A percentile compares a stretch with the other conserved stretches of the same genome.
Conservation (phyloP, 37 sponge, comb jelly and placozoan genomes). For the Ephydatia muelleri region DNA sequence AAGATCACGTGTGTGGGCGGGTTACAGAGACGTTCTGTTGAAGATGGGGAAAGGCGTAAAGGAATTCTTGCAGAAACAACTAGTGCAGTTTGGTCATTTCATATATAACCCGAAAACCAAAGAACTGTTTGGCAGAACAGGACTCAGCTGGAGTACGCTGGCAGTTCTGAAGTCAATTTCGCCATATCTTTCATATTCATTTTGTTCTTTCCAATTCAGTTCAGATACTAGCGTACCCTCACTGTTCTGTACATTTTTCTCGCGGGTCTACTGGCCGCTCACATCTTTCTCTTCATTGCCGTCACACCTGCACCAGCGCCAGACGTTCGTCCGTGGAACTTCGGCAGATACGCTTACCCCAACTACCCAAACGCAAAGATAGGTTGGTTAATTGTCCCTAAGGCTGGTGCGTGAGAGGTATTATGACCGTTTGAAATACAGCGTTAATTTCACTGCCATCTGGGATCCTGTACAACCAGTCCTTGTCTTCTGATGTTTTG, state of each 20-base stretch:
- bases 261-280: constrained; percentile 44
- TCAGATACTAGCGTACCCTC: constrained; percentile 40
- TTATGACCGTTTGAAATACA: too few species aligned
- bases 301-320: constrained; percentile 32
- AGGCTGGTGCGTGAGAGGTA: too few species aligned
- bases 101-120: constrained; percentile 54
- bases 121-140: constrained; percentile 59
- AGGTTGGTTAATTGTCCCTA: too few species aligned
- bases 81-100: constrained; percentile 4
- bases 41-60: neutral
- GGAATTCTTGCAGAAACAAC: neutral
- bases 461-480: neutral
- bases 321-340: constrained; percentile 39
- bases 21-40: neutral
- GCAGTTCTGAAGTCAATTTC: constrained; percentile 5
- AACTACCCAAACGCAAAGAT: constrained; percentile 75
- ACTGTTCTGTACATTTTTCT: constrained; percentile 39
- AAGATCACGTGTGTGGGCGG: too few species aligned
- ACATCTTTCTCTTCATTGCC: constrained; percentile 41
- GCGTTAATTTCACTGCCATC: constrained; percentile 17
- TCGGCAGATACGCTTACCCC: constrained; percentile 69
- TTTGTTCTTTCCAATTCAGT: constrained; percentile 21
- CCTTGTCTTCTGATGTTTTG: too few species aligned
- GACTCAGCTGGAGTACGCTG: constrained; percentile 63
- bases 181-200: too few species aligned